Evolutionary conservation across 1,140 invertebrate genomes (phyloP), one percentile per base, ranked within the genome.

Genomic region (Steinernema feltiae): DNA sequence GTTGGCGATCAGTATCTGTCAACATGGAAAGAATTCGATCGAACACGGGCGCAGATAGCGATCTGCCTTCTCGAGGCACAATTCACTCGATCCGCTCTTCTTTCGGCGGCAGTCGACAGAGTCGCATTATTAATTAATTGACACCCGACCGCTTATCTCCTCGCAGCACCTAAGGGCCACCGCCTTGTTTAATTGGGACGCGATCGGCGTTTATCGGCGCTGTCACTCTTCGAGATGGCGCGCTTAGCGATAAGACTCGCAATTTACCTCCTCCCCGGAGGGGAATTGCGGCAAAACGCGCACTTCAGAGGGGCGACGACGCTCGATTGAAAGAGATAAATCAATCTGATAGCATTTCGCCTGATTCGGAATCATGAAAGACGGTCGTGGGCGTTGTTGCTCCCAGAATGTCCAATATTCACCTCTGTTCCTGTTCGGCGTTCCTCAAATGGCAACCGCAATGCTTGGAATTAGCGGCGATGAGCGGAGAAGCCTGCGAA

Each of bases 81-180:
- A 41, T 7, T 63, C 3, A 27, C 53, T 27, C 53, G 12, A 27
- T 63, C 24, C 24, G 53, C 2, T 21, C 18, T 27, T 15, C 53
- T 63, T 63, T 15, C 15, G 53, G 53, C 53, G 53, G 53, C 53
- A 3, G 53, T 21, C 12, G 15, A n/a, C n/a, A 63, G 53, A 63
- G 53, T 63, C 53, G 53, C 53, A 63, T 63, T 63, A 63, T 63
- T 63, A 63, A 63, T 63, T 63, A 63, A 63, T 63, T 27, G 53
- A 63, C 53, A 63, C 53, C 53, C 53, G 53, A 18, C 7, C 35
- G 35, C 35, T 41, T 41, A 41, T 41, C 35, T 7, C 35, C 35
- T 7, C 53, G 12, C 15, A 7, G 53, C 53, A 63, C 53, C 53
- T 63, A 63, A 63, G 53, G 53, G 53, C 53, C 53, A 27, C 53